These are phyloP conservation scores for Chrysoperla carnea DNA, from an alignment of 1,140 invertebrate genomes.

Conservation along the genomic window DNA sequence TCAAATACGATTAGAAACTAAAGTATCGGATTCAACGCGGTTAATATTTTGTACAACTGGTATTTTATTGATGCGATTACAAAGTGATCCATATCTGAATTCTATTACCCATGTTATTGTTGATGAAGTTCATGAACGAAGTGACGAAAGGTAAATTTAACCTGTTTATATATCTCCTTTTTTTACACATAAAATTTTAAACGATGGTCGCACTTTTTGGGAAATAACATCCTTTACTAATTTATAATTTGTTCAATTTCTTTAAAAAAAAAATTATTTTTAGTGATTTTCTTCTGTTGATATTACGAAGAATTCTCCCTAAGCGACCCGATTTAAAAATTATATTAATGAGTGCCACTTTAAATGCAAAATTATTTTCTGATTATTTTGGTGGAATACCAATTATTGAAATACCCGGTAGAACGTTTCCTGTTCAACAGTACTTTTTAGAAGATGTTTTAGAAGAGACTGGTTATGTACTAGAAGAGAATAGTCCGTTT, in stretches of 20 bases:
- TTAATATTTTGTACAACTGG: constrained; percentile 83
- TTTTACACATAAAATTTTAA: too few species aligned
- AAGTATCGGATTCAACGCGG: constrained; percentile 58
- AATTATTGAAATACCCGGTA: constrained; percentile 53
- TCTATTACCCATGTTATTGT: constrained; percentile 62
- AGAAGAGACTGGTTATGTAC: constrained; percentile 42
- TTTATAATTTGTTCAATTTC: too few species aligned
- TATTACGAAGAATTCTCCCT: constrained; percentile 53
- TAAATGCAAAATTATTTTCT: constrained; percentile 64
- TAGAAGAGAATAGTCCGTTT: constrained; percentile 53
- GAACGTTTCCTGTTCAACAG: constrained; percentile 68
- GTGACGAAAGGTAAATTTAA: constrained; percentile 45
- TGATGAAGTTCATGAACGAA: constrained; percentile 86
- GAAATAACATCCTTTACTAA: too few species aligned
- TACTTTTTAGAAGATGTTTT: constrained; percentile 61
- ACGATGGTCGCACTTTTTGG: too few species aligned
- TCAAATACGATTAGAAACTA: constrained; percentile 63
- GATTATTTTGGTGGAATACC: constrained; percentile 56
- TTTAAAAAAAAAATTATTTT: constrained; percentile 6
- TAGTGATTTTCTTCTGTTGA: constrained; percentile 66
- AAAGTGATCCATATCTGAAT: constrained; percentile 49
- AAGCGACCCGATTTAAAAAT: constrained; percentile 57
- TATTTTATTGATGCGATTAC: constrained; percentile 64
- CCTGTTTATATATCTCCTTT: not conserved
- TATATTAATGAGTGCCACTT: constrained; percentile 74